Conservation (phyloP, 1,140 invertebrate genomes). For the Paraescarpia echinospica region DNA sequence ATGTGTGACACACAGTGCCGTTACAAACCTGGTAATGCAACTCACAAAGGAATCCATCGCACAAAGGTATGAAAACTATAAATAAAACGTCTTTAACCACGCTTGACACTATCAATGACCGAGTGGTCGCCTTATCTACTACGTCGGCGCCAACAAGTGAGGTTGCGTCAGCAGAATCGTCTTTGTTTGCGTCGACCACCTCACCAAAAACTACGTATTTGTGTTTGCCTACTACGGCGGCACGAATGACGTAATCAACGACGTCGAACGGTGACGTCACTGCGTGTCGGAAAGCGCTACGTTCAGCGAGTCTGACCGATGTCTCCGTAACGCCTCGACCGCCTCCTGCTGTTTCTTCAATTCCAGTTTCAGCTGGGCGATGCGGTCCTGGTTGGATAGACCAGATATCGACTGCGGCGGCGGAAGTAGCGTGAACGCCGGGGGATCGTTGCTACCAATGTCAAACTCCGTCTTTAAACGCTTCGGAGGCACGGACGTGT, state of each 20-base stretch:
- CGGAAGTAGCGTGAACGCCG: no score
- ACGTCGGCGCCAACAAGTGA: background rate
- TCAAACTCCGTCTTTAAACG: background rate
- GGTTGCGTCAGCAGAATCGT: background rate
- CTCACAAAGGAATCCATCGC: background rate
- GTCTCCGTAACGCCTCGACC: background rate
- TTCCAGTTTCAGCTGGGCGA: background rate
- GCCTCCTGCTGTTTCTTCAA: background rate
- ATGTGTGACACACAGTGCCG: background rate
- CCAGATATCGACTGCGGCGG: background rate
- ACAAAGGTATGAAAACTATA: background rate
- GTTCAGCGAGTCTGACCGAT: background rate
- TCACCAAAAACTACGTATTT: background rate
- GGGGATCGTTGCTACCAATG: background rate
- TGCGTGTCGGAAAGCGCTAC: background rate
- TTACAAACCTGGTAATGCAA: background rate
- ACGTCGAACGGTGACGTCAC: background rate
- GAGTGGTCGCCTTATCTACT: background rate
- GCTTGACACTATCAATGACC: background rate
- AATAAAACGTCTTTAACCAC: background rate
- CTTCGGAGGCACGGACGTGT: background rate
- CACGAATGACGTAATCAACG: background rate
- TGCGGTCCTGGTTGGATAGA: background rate
- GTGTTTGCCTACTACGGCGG: background rate
- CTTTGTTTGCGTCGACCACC: background rate